Percentiles rank a stretch among this genome's conserved stretches.
Conservation (phyloP, 53 echinoderm and acorn worm genomes). For the Pentamera pediparva region DNA sequence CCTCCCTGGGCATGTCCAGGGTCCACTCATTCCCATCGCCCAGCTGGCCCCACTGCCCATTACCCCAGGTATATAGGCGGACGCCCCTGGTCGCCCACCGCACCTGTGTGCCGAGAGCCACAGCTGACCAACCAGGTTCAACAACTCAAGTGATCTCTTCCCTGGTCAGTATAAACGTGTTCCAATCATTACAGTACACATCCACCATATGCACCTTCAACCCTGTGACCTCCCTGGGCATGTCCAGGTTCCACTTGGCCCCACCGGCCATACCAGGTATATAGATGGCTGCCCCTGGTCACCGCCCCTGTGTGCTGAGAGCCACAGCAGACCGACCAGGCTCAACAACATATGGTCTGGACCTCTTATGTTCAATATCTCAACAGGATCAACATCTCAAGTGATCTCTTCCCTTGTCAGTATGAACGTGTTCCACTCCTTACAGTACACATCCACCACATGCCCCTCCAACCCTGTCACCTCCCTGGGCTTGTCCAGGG, state of each 20-base stretch:
- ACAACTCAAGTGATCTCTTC: not conserved
- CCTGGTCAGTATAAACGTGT: slow-evolving; percentile 41
- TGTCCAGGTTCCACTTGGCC: slow-evolving; percentile 43
- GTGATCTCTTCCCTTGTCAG: not conserved
- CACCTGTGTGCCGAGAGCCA: slow-evolving; percentile 87
- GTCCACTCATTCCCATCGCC: slow-evolving; percentile 64
- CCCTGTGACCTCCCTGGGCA: slow-evolving; percentile 49
- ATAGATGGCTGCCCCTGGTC: slow-evolving; percentile 58
- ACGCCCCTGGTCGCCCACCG: slow-evolving; percentile 66
- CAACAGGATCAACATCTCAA: too few species aligned
- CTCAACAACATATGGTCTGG: too few species aligned
- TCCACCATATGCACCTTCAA: slow-evolving; percentile 44
- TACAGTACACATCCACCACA: slow-evolving; percentile 59
- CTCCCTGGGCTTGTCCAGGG: slow-evolving; percentile 49
- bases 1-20: too few species aligned
- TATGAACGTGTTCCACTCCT: slow-evolving; percentile 66
- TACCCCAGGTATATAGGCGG: slow-evolving; percentile 82
- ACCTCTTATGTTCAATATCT: too few species aligned
- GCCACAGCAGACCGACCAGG: slow-evolving; percentile 87
- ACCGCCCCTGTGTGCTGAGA: slow-evolving; percentile 82
- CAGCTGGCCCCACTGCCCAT: slow-evolving; percentile 78
- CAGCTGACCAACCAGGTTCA: slow-evolving; percentile 93
- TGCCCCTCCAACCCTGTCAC: slow-evolving; percentile 45
- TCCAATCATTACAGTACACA: slow-evolving; percentile 68
- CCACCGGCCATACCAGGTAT: slow-evolving; percentile 90